Evolutionary conservation across 2,888 invertebrate species (phyloP), one percentile per base, ranked within the genome.

Genomic region (Dryococelus australis): DNA sequence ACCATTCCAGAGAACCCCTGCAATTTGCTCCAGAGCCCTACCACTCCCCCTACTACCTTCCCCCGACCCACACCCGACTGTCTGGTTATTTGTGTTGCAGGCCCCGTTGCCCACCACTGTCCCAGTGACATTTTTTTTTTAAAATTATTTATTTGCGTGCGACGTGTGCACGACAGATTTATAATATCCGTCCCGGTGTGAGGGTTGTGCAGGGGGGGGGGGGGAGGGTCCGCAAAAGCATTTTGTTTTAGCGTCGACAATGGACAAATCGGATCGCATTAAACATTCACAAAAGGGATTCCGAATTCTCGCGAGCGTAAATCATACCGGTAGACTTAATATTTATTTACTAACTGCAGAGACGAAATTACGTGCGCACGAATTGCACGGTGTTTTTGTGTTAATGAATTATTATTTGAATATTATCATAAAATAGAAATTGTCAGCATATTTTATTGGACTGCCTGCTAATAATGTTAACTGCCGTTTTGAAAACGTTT

Each of bases 121-220:
- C 65, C 65, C 65, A 20, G 65, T 16, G 24, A 65, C 65, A 24
- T 20, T 65, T 65, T 24, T 65, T 65, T 65, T 65, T 65, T n/a
- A n/a, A n/a, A n/a, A n/a, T n/a, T 65, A 65, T 65, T 65, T 65
- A 65, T 65, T 65, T 65, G 65, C 65, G 65, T 65, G 65, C 65
- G 65, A 65, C 65, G 65, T 65, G 65, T 65, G 65, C 65, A 65
- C 65, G 65, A 65, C 65, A 65, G 65, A 65, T 65, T 65, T 65
- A 65, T 65, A 65, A 65, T 65, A 65, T 65, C 65, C 65, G 65
- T 65, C 65, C 65, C 65, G 65, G 65, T n/a, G n/a, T n/a, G n/a
- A n/a, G n/a, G n/a, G n/a, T 65, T 65, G 65, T 20, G 65, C 10
- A 20, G 20, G 16, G 65, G 16, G 20, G 6, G 65, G 16, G 65